Percentiles rank a stretch among this genome's conserved stretches.
Evolutionary conservation across 2,888 invertebrate species (phyloP).

Genomic region (Altica lythri): DNA sequence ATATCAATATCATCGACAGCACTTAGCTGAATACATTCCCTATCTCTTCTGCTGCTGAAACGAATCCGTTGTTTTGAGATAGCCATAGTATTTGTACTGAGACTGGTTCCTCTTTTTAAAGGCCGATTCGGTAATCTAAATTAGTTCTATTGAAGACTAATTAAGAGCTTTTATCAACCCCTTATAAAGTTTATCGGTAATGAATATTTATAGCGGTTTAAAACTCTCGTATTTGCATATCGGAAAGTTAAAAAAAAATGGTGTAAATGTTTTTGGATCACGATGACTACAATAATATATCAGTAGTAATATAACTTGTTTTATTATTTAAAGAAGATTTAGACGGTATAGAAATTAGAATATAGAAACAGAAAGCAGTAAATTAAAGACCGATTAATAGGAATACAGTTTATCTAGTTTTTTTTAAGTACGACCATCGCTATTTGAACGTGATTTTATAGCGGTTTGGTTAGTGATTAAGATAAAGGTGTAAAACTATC

Average conservation of each 20-base stretch:
- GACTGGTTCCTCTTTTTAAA: slow-evolving; percentile 39
- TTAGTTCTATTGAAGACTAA: slow-evolving; percentile 48
- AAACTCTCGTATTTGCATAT: slow-evolving; percentile 28
- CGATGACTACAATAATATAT: too few relatives aligned
- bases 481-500: too few relatives aligned
- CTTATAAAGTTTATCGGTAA: slow-evolving; percentile 45
- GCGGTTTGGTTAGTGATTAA: too few relatives aligned
- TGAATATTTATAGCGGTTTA: slow-evolving; percentile 46
- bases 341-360: too few relatives aligned
- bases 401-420: too few relatives aligned
- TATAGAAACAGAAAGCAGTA: too few relatives aligned
- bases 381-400: too few relatives aligned
- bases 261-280: too few relatives aligned
- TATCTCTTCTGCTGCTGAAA: slow-evolving; percentile 38
- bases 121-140: slow-evolving; percentile 42
- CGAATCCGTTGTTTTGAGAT: slow-evolving; percentile 44
- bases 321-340: too few relatives aligned
- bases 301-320: too few relatives aligned
- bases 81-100: slow-evolving; percentile 40
- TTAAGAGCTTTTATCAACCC: slow-evolving; percentile 49
- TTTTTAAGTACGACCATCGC: too few relatives aligned
- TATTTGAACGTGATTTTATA: too few relatives aligned
- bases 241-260: slow-evolving; percentile 9
- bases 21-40: slow-evolving; percentile 31
- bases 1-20: slow-evolving; percentile 26